A percentile compares a stretch with the other conserved stretches of the same genome.
phyloP scores from a whole-genome alignment of 1,140 invertebrate genomes.

The Physella acuta region DNA sequence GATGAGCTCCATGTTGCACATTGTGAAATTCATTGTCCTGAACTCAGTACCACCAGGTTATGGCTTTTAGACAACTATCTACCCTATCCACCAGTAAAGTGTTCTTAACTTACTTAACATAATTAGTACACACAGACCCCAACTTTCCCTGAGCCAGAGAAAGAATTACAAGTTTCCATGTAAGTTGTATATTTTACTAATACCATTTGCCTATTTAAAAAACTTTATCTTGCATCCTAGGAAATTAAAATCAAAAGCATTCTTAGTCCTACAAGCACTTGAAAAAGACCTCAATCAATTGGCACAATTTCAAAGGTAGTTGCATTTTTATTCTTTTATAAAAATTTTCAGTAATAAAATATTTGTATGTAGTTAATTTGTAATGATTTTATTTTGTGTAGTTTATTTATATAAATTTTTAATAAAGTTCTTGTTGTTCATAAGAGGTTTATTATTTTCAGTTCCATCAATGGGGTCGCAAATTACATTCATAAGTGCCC shows the following conservation, averaged over 20 bases:
- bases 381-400: not conserved
- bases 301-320: slow-evolving; percentile 76
- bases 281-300: slow-evolving; percentile 87
- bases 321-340: not conserved
- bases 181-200: slow-evolving; percentile 1
- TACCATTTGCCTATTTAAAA: not conserved
- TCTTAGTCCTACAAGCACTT: slow-evolving; percentile 84
- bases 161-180: too few relatives aligned
- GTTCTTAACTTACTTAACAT: not conserved
- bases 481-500: slow-evolving; percentile 86
- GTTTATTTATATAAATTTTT: not conserved
- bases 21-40: too few relatives aligned
- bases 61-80: too few relatives aligned
- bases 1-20: too few relatives aligned
- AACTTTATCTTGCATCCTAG: slow-evolving; percentile 42
- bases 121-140: not conserved
- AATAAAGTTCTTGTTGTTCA: too few relatives aligned
- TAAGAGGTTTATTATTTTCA: too few relatives aligned
- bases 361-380: not conserved
- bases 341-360: not conserved
- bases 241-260: slow-evolving; percentile 82
- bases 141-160: too few relatives aligned
- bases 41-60: too few relatives aligned
- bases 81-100: too few relatives aligned
- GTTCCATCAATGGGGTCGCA: slow-evolving; percentile 76